These are phyloP conservation scores for Poeciliopsis paucimaculata DNA, from an alignment of 2,797 vertebrate species.

Conservation along the genomic window DNA sequence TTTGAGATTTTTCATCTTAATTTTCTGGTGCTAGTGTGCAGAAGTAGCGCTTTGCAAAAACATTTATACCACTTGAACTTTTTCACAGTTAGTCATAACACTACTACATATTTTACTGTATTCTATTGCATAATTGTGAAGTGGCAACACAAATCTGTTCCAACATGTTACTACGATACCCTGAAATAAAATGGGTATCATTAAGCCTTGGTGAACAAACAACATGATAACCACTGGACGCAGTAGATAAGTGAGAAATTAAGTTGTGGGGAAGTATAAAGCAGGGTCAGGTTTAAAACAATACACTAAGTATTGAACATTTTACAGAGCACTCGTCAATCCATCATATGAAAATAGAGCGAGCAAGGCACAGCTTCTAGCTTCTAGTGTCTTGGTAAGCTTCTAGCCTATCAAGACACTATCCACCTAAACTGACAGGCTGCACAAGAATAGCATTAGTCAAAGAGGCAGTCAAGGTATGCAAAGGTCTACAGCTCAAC, in stretches of 20 bases:
- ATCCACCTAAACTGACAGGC: neutral
- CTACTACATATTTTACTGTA: neutral
- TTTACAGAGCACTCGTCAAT: neutral
- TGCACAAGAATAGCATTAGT: neutral
- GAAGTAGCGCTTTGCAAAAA: slow-evolving; percentile 10
- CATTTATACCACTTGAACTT: neutral
- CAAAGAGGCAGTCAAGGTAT: neutral
- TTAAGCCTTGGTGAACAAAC: neutral
- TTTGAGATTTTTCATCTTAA: slow-evolving; percentile 45
- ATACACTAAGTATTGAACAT: neutral
- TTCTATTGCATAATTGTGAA: neutral
- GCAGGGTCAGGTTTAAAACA: neutral
- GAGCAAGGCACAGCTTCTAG: neutral
- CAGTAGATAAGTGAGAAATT: neutral
- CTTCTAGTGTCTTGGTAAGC: neutral
- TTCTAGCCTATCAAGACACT: neutral
- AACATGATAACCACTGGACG: neutral
- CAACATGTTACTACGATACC: neutral
- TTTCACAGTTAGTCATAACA: neutral
- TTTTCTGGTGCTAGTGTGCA: slow-evolving; percentile 48
- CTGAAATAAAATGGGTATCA: neutral
- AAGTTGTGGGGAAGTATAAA: neutral
- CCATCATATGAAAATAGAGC: neutral
- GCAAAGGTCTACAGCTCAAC: neutral
- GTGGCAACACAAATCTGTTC: neutral